Percentiles rank a stretch among this genome's conserved stretches.
These are phyloP conservation scores for Cerceris rybyensis DNA, from an alignment of 2,888 invertebrate genomes.

Conservation along the genomic window DNA sequence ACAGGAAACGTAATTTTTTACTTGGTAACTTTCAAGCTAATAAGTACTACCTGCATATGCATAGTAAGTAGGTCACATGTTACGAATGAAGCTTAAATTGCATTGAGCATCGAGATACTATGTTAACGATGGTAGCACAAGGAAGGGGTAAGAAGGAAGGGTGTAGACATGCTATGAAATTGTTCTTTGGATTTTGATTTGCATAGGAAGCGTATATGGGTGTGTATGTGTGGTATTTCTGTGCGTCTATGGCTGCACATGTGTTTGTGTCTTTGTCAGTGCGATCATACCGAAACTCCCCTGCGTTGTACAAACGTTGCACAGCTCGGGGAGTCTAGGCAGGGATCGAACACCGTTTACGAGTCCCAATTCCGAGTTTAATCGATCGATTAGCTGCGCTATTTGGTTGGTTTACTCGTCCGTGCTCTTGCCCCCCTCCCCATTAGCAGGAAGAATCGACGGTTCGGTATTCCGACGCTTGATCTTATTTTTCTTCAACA, in stretches of 20 bases:
- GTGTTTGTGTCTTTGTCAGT: constrained; percentile 33
- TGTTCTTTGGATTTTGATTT: neutral
- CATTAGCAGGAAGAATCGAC: constrained; percentile 88
- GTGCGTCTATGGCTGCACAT: constrained; percentile 22
- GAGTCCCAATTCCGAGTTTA: constrained; percentile 50
- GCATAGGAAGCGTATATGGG: neutral
- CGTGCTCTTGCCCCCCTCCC: constrained; percentile 87
- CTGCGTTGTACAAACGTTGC: constrained; percentile 54
- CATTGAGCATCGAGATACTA: constrained; percentile 59
- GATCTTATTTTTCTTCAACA: constrained; percentile 99
- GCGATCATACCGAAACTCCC: constrained; percentile 74
- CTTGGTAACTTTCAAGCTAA: neutral
- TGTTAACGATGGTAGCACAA: neutral
- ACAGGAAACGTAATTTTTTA: constrained; percentile 1
- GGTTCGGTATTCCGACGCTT: constrained; percentile 95
- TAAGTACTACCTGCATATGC: neutral
- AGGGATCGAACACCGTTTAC: constrained; percentile 62
- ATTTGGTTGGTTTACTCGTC: constrained; percentile 83
- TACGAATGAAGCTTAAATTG: constrained; percentile 74
- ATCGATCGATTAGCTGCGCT: constrained; percentile 74
- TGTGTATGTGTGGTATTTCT: constrained; percentile 20
- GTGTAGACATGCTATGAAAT: too few relatives aligned
- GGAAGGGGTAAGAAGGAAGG: too few relatives aligned
- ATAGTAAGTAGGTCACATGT: constrained; percentile 46
- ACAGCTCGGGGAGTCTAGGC: constrained; percentile 70